Evolutionary conservation across 2,113 vertebrate genomes (phyloP), one percentile per base, ranked within the genome.

Genomic region (Gallinago undulata): DNA sequence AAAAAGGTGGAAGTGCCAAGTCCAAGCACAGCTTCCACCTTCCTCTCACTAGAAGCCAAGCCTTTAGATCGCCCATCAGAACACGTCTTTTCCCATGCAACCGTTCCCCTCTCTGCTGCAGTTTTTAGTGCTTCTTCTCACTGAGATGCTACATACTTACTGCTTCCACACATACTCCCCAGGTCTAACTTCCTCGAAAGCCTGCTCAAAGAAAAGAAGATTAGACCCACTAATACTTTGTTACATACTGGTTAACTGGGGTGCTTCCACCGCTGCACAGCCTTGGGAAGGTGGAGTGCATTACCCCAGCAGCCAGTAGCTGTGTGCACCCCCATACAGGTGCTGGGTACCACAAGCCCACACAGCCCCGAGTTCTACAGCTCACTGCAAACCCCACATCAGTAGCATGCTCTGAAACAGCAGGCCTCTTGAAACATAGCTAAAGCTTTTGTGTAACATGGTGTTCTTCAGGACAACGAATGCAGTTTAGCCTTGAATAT

Each of bases 321-420:
- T 25, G 1, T 5, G 8, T 4, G 25, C 23, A 75, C 4, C 15
- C 41, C 33, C 21, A 2, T 1, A 12, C 0, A 3, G 39, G 6
- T 16, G 21, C 67, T 28, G 39, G 53, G 51, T 37, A 31, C 25
- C 67, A 76, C 27, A 64, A 41, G 18, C 33, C 18, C 41, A 45
- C 22, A 5, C 59, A 74, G 41, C 31, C 64, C 15, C 0, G 0
- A 22, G 21, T 47, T 5, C 37, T 22, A 39, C 21, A n/a, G 55
- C 43, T 60, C 31, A 9, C 33, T 45, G 74, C 70, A 87, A 70
- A 3, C 10, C 4, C n/a, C 7, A 15, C 28, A 62, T 23, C 43
- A 8, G 51, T 4, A 31, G 13, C 4, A 2, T 2, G 7, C 59
- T 41, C 55, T 28, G 21, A 41, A 85, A 53, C 13, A 50, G 11